Conservation (phyloP, 2,888 invertebrate genomes). For the Spodoptera picta region DNA sequence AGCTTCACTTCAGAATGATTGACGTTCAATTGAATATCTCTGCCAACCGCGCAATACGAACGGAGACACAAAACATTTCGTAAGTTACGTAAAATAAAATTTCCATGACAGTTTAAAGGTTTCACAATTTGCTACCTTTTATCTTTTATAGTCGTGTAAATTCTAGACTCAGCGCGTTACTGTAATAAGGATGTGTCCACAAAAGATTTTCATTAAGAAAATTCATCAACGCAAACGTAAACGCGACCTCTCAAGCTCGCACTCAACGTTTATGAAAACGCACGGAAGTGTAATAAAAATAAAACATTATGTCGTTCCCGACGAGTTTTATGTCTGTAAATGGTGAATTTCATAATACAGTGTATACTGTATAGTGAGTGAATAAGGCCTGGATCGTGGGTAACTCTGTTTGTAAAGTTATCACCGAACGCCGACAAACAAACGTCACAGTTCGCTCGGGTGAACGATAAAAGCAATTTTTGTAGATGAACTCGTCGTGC, state of each 20-base stretch:
- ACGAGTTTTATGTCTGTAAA: constrained; percentile 62
- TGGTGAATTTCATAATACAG: constrained; percentile 61
- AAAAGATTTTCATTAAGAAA: constrained; percentile 62
- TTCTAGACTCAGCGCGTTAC: constrained; percentile 34
- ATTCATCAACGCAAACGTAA: constrained; percentile 57
- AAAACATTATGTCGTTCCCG: constrained; percentile 64
- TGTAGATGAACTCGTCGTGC: constrained; percentile 36
- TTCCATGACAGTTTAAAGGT: constrained; percentile 11
- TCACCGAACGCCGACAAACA: constrained; percentile 64
- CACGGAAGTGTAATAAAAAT: constrained; percentile 67
- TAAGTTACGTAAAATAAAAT: constrained; percentile 4
- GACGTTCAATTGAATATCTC: constrained; percentile 53
- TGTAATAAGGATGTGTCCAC: constrained; percentile 28
- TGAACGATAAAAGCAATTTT: constrained; percentile 49
- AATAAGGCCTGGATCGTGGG: constrained; percentile 61
- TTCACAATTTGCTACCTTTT: constrained; percentile 39
- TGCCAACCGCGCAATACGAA: constrained; percentile 10
- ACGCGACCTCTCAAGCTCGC: constrained; percentile 51
- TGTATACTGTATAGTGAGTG: constrained; percentile 56
- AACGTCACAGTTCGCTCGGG: constrained; percentile 32
- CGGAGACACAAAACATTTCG: constrained; percentile 15
- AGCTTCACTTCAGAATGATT: constrained; percentile 42
- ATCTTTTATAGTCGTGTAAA: constrained; percentile 21
- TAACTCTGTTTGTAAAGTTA: constrained; percentile 68
- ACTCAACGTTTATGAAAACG: constrained; percentile 67